A percentile compares a stretch with the other conserved stretches of the same genome.
Evolutionary conservation across 2,797 vertebrate genomes (phyloP).

Genomic region (Crossoptilon crossoptilon): DNA sequence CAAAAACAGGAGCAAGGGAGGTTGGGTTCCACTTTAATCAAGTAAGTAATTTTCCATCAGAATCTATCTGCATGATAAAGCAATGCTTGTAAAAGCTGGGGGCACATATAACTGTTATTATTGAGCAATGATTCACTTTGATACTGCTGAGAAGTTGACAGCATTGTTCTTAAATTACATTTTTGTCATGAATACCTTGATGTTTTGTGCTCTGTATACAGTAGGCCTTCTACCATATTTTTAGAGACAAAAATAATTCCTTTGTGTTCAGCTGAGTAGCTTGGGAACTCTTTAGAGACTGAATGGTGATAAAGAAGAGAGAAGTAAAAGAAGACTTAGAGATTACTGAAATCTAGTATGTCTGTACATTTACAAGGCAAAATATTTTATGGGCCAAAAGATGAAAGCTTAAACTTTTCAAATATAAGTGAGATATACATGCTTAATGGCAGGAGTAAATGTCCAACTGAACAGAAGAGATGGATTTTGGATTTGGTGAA

Average conservation of each 20-base stretch:
- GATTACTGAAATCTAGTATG: not conserved
- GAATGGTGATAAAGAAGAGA: constrained; percentile 8
- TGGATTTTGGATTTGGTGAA: not conserved
- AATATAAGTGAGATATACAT: not conserved
- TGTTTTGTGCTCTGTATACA: constrained; percentile 13
- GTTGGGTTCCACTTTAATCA: not conserved
- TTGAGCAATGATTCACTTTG: not conserved
- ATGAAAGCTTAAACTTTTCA: not conserved
- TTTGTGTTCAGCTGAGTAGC: constrained; percentile 9
- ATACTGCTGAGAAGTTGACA: constrained; percentile 8
- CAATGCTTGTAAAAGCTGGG: not conserved
- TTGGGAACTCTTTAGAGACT: not conserved
- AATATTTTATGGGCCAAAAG: not conserved
- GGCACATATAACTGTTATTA: not conserved
- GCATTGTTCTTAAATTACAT: not conserved
- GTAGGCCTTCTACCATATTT: not conserved
- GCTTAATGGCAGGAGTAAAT: not conserved
- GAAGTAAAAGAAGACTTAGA: not conserved
- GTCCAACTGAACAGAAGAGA: not conserved
- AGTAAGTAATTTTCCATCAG: not conserved
- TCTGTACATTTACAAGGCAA: not conserved
- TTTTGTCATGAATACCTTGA: constrained; percentile 31
- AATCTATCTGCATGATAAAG: not conserved
- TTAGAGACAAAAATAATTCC: constrained; percentile 29
- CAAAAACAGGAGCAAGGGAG: not conserved